Base-by-base conservation (phyloP, 2,888 invertebrate genomes). In the Dicyrtomina minuta region DNA sequence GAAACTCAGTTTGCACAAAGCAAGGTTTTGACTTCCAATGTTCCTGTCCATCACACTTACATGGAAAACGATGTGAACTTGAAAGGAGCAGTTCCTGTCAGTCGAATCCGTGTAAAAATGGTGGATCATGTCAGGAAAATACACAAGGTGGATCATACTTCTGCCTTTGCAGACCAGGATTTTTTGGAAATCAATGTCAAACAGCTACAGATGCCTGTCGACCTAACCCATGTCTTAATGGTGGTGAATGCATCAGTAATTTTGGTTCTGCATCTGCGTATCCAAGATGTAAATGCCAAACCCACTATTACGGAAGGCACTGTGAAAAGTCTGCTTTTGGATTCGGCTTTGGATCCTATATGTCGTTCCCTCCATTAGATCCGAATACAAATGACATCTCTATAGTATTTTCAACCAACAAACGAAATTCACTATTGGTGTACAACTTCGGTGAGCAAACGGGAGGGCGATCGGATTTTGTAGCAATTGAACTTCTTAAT, bases 311-410 rank as follows among this genome's bases (percentile, higher is more conserved):
- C 80, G 97, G 96, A 10, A 86, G 90, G 46, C 92, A 92, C 79
- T 97, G 96, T 82, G 94, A 96, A 81, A 89, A 90, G 77, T 89
- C 92, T 1, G 93, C 93, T 1, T 92, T 88, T 81, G 94, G 96
- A 20, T 97, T 97, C 82, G 87, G 88, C 67, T 92, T 92, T 79
- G 84, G 94, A 0, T 96, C 96, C 0, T 96, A 87, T 81, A 92
- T 95, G 91, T 87, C 90, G 27, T 96, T 95, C 82, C 88, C 91
- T 2, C 85, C 93, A 0, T 82, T 96, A 75, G 92, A 93, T 81
- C 88, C 92, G 0, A 91, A 90, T 59, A 93, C 93, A 2, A 96
- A 96, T 81, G 93, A 94, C 79, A 92, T 96, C 74, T 90, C 92
- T 0, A 88, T 96, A 66, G 89, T 92, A 68, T 94, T 96, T 82